A percentile compares a stretch with the other conserved stretches of the same genome.
phyloP scores from a whole-genome alignment of 1,140 invertebrate species.

The Cyphomyrmex costatus region DNA sequence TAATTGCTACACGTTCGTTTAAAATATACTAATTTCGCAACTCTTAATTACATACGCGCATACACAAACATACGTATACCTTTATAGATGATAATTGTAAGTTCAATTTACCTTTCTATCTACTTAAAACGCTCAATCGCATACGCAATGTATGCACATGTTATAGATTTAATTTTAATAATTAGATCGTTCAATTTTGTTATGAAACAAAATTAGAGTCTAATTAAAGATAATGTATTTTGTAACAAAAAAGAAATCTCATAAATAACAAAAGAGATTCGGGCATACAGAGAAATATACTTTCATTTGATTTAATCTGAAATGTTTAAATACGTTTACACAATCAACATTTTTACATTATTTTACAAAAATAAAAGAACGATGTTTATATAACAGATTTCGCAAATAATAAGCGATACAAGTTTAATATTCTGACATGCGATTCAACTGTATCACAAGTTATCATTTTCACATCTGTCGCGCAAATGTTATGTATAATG shows the following conservation, averaged over 20 bases:
- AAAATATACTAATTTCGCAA: background rate
- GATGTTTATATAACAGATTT: background rate
- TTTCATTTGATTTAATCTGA: background rate
- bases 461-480: background rate
- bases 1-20: background rate
- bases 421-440: background rate
- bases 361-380: background rate
- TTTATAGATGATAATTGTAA: no score
- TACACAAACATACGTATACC: background rate
- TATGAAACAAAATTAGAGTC: background rate
- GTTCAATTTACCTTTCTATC: no score
- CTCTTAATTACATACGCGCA: background rate
- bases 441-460: background rate
- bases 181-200: background rate
- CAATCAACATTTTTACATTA: background rate
- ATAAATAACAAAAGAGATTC: background rate
- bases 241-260: background rate
- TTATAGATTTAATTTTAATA: slow-evolving; percentile 13
- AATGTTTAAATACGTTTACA: background rate
- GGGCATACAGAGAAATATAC: background rate
- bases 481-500: background rate
- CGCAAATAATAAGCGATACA: background rate
- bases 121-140: background rate
- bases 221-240: slow-evolving; percentile 21
- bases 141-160: background rate